phyloP scores from a whole-genome alignment of 2,888 invertebrate species.

The Clitarchus hookeri region DNA sequence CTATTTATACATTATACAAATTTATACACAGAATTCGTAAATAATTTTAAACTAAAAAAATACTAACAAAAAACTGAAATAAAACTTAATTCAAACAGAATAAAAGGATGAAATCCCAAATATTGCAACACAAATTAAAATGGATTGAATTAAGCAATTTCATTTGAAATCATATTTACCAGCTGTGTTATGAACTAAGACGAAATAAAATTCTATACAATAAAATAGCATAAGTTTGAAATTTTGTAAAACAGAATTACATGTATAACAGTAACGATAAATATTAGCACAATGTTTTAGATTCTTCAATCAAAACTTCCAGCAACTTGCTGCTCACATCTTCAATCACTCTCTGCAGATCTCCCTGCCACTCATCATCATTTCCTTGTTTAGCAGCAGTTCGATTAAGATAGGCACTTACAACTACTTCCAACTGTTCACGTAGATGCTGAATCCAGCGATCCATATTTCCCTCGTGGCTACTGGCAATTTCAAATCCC shows the following conservation, averaged over 20 bases:
- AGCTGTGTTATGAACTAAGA: background rate
- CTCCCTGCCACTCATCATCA: background rate
- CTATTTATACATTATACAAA: background rate
- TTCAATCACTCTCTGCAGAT: background rate
- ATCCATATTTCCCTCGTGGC: background rate
- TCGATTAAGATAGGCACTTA: background rate
- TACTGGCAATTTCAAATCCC: background rate
- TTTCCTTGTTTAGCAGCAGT: background rate
- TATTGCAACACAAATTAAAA: background rate
- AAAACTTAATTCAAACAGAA: background rate
- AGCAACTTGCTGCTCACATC: background rate
- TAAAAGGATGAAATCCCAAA: background rate
- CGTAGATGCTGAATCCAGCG: background rate
- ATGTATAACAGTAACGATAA: background rate
- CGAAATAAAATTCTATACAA: background rate
- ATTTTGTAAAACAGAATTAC: background rate
- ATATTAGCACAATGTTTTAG: background rate
- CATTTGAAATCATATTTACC: background rate
- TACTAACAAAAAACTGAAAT: too few relatives aligned
- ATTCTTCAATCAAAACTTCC: slow-evolving; percentile 4
- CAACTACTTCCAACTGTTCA: background rate
- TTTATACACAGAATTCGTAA: background rate
- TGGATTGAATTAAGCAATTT: background rate
- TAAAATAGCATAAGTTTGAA: background rate
- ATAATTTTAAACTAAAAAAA: background rate